A percentile compares a stretch with the other conserved stretches of the same genome.
Evolutionary conservation across 2,888 invertebrate genomes (phyloP).

Genomic region (Chorisops tibialis): DNA sequence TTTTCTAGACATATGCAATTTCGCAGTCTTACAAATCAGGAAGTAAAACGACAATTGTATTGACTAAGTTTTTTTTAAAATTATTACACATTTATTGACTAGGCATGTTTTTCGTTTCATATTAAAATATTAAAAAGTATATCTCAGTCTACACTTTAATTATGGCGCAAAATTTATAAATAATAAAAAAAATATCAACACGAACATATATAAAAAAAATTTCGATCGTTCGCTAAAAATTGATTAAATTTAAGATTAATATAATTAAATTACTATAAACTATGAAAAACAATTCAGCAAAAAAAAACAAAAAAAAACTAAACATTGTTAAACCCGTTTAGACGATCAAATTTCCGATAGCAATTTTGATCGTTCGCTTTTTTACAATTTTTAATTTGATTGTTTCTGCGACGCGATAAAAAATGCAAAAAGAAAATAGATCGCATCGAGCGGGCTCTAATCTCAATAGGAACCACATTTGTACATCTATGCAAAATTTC

Average conservation of each 20-base stretch:
- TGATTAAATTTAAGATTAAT: no score
- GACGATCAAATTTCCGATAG: no score
- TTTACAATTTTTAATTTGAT: no score
- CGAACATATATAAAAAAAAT: not conserved
- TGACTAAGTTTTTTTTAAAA: not conserved
- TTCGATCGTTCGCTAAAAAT: not conserved
- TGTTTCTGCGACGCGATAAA: no score
- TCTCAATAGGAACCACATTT: slow-evolving; percentile 51
- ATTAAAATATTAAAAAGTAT: slow-evolving; percentile 24
- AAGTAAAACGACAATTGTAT: not conserved
- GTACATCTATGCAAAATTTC: slow-evolving; percentile 43
- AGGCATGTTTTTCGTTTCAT: not conserved
- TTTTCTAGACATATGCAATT: no score
- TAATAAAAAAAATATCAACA: not conserved
- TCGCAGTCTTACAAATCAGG: no score
- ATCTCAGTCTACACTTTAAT: slow-evolving; percentile 26
- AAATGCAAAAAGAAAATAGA: not conserved
- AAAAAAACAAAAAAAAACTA: no score
- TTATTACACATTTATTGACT: slow-evolving; percentile 18
- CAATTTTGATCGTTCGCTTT: no score
- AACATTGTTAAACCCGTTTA: no score
- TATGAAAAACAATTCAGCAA: no score
- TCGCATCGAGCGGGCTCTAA: not conserved
- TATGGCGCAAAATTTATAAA: not conserved
- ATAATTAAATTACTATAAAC: no score